Evolutionary conservation across 2,113 vertebrate species (phyloP).

Genomic region (Cyrtonyx montezumae): DNA sequence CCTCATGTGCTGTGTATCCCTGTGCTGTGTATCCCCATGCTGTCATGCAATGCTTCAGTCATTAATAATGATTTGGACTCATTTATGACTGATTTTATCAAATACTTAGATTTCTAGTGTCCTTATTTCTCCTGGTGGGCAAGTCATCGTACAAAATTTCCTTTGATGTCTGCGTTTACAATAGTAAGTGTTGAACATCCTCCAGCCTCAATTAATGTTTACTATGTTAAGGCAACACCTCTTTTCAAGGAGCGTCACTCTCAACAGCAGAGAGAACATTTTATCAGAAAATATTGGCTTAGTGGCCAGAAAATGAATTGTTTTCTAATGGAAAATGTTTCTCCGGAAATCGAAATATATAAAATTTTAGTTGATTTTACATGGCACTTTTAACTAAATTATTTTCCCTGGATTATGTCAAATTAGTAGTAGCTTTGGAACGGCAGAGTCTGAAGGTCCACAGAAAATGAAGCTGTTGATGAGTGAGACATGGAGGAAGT

Average conservation of each 20-base stretch:
- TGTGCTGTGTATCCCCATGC: background rate
- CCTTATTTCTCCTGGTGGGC: background rate
- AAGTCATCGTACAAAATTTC: background rate
- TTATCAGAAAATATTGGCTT: background rate
- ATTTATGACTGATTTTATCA: background rate
- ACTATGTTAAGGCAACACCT: background rate
- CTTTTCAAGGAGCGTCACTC: background rate
- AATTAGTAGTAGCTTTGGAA: background rate
- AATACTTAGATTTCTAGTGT: background rate
- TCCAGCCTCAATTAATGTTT: background rate
- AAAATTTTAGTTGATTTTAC: background rate
- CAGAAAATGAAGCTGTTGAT: background rate
- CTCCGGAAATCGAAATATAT: background rate
- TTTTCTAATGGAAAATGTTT: background rate
- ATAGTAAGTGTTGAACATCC: background rate
- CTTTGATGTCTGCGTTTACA: background rate
- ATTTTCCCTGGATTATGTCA: background rate
- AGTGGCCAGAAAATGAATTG: background rate
- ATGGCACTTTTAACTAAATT: background rate
- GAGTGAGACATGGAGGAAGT: background rate
- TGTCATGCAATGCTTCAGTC: background rate
- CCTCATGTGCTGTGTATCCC: too few species aligned
- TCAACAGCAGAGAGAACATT: background rate
- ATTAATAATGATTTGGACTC: background rate
- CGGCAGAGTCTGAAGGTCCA: background rate